Evolutionary conservation across 2,797 vertebrate species (phyloP).

Genomic region (Sebastolobus alascanus): DNA sequence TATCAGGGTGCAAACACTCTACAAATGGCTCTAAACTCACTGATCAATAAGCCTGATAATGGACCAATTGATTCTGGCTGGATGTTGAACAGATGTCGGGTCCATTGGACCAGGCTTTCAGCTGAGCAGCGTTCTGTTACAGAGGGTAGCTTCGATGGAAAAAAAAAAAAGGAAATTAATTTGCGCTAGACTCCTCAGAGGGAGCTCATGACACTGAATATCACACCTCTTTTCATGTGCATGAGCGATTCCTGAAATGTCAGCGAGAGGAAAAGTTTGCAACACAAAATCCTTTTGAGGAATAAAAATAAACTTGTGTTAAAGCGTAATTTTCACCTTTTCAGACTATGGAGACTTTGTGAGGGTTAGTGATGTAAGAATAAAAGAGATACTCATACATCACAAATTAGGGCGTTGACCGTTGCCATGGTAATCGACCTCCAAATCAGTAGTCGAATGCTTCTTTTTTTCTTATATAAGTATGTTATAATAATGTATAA

Average conservation of each 20-base stretch:
- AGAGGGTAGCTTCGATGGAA: neutral
- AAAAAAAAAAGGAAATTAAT: neutral
- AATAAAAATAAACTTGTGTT: neutral
- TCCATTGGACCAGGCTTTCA: conserved; percentile 41
- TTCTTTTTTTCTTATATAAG: no score
- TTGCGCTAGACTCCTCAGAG: neutral
- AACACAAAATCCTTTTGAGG: neutral
- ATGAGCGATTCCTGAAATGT: neutral
- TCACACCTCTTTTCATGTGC: conserved; percentile 12
- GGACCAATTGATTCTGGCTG: conserved; percentile 59
- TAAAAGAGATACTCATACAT: neutral
- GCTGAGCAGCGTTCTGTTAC: conserved; percentile 6
- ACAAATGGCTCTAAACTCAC: conserved; percentile 50
- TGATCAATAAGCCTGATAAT: conserved; percentile 59
- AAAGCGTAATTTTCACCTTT: neutral
- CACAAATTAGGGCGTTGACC: neutral
- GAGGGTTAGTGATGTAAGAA: neutral
- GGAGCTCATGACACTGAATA: neutral
- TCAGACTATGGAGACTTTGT: neutral
- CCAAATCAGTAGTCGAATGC: no score
- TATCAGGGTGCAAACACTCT: conserved; percentile 42
- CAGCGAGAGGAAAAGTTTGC: neutral
- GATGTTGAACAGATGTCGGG: conserved; percentile 34
- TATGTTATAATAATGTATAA: no score
- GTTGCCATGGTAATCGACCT: no score